A percentile compares a stretch with the other conserved stretches of the same genome.
Evolutionary conservation across 92 coral and sea anemone genomes (phyloP).

Genomic region (Actinostola sp.): DNA sequence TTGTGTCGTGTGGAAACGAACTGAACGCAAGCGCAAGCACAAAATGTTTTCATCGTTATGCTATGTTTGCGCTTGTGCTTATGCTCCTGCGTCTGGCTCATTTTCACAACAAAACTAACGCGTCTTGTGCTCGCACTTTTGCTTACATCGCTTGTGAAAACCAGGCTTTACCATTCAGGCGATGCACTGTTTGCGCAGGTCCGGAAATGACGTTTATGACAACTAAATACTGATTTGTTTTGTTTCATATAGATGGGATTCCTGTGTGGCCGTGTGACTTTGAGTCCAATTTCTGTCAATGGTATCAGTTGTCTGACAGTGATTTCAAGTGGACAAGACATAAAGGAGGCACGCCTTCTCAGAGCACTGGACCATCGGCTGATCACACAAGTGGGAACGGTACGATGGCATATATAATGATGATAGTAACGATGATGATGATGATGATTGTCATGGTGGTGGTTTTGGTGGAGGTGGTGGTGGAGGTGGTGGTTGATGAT

Average conservation of each 20-base stretch:
- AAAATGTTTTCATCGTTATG: too few species aligned
- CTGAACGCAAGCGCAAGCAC: too few species aligned
- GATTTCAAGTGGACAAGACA: constrained; percentile 65
- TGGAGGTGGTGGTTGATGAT: too few species aligned
- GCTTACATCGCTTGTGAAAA: not conserved
- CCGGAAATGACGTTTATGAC: too few species aligned
- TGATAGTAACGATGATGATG: not conserved
- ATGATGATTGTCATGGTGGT: too few species aligned
- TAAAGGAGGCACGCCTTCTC: constrained; percentile 49
- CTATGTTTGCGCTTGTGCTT: too few species aligned
- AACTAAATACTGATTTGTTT: not conserved
- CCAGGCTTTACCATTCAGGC: too few species aligned
- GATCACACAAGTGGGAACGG: constrained; percentile 76
- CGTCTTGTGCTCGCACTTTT: not conserved
- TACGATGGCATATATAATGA: not conserved
- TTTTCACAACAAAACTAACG: not conserved
- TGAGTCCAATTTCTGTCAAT: constrained; percentile 72
- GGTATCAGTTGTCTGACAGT: constrained; percentile 56
- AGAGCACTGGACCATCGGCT: constrained; percentile 56
- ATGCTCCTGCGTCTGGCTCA: too few species aligned
- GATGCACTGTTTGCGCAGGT: too few species aligned
- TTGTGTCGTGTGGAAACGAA: too few species aligned
- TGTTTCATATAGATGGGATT: constrained; percentile 22
- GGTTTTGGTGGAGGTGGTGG: too few species aligned
- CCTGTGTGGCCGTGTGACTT: constrained; percentile 73